Evolutionary conservation across 2,888 invertebrate genomes (phyloP).

Genomic region (Stramonita haemastoma): DNA sequence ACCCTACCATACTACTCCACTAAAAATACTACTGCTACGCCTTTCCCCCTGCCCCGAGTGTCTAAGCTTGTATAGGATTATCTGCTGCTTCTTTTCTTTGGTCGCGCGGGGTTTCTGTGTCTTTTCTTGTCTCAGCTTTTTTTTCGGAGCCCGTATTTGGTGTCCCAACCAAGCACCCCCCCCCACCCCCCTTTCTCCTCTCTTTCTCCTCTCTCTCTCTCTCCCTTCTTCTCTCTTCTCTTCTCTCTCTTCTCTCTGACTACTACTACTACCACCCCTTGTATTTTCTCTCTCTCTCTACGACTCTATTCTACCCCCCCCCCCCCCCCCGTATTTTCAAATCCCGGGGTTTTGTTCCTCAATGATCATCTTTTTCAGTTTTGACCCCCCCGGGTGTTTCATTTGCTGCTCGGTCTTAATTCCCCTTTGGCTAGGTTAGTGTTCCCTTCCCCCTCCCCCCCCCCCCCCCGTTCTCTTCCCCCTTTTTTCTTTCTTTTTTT

Average conservation of each 20-base stretch:
- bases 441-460: neutral
- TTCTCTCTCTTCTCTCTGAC: neutral
- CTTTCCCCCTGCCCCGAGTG: no score
- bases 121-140: no score
- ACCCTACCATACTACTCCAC: no score
- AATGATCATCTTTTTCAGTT: conserved; percentile 30
- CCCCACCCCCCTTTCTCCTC: no score
- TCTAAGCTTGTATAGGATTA: no score
- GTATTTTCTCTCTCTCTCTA: neutral
- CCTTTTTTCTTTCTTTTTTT: no score
- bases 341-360: conserved; percentile 16
- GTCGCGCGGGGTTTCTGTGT: no score
- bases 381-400: conserved; percentile 20
- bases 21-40: no score
- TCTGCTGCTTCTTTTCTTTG: no score
- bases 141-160: no score
- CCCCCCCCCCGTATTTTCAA: neutral
- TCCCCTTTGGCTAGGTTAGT: neutral
- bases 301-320: neutral
- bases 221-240: neutral
- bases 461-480: neutral
- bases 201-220: neutral
- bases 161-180: no score
- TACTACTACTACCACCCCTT: no score
- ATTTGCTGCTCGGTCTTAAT: conserved; percentile 29